Conservation (phyloP, 2,888 invertebrate species). For the Eudasyphora cyanicolor region DNA sequence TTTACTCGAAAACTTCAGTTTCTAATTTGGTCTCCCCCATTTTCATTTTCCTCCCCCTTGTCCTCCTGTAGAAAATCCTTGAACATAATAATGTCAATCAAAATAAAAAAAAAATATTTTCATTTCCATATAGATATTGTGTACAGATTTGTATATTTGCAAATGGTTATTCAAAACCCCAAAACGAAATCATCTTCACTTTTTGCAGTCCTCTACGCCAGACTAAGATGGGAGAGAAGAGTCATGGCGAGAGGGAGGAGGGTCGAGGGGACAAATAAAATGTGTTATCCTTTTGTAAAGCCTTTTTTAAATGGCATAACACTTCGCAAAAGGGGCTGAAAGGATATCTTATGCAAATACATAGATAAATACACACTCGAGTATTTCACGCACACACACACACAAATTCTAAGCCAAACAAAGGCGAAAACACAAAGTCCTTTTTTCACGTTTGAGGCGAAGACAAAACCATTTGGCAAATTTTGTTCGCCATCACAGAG, state of each 20-base stretch:
- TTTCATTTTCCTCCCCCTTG: not conserved
- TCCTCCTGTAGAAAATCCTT: not conserved
- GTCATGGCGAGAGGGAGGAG: no score
- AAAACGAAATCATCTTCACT: not conserved
- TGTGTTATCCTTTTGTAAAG: not conserved
- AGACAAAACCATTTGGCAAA: not conserved
- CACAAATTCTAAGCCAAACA: not conserved
- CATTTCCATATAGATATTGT: no score
- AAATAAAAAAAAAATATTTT: not conserved
- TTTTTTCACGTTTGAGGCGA: not conserved
- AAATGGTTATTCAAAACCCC: not conserved
- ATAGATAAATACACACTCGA: not conserved
- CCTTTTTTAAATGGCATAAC: not conserved
- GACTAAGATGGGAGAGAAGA: no score
- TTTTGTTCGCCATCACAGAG: not conserved
- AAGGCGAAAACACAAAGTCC: not conserved
- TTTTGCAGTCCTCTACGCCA: not conserved
- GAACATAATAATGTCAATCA: conserved; percentile 2
- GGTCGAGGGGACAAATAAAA: not conserved
- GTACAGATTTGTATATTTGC: not conserved
- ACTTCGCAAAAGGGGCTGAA: not conserved
- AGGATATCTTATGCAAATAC: not conserved
- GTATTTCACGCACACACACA: no score
- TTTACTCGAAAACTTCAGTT: not conserved
- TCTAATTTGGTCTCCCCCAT: not conserved